Percentiles rank a stretch among this genome's conserved stretches.
phyloP scores from a whole-genome alignment of 2,888 invertebrate genomes.

The Pheosia tremula region DNA sequence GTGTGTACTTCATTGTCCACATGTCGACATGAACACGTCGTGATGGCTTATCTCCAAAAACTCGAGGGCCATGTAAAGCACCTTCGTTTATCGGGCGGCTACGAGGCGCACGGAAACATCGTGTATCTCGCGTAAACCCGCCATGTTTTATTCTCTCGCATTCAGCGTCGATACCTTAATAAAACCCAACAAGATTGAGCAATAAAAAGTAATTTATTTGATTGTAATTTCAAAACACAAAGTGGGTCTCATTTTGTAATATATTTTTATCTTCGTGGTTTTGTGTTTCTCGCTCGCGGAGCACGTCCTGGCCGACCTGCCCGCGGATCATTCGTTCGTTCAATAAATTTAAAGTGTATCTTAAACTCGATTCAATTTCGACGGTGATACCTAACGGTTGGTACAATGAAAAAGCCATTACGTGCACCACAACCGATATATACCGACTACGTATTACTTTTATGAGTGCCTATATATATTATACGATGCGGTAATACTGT shows the following conservation, averaged over 20 bases:
- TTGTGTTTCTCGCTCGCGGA: slow-evolving; percentile 73
- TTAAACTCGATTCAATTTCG: slow-evolving; percentile 68
- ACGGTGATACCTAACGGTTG: slow-evolving; percentile 57
- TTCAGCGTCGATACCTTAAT: slow-evolving; percentile 83
- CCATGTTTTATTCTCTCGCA: slow-evolving; percentile 80
- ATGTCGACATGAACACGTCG: slow-evolving; percentile 65
- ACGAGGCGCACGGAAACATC: slow-evolving; percentile 65
- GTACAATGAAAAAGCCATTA: slow-evolving; percentile 69
- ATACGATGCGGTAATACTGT: slow-evolving; percentile 26
- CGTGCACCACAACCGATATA: slow-evolving; percentile 53
- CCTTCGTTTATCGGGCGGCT: slow-evolving; percentile 63
- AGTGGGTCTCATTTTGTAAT: slow-evolving; percentile 83
- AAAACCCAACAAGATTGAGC: slow-evolving; percentile 84
- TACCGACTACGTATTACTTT: slow-evolving; percentile 33
- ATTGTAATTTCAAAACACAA: slow-evolving; percentile 85
- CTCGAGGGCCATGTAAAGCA: slow-evolving; percentile 72
- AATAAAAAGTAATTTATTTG: slow-evolving; percentile 85
- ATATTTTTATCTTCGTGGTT: slow-evolving; percentile 83
- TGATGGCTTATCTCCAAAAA: slow-evolving; percentile 74
- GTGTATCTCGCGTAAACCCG: slow-evolving; percentile 77
- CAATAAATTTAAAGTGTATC: slow-evolving; percentile 65
- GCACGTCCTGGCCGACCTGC: slow-evolving; percentile 69
- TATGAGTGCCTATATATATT: slow-evolving; percentile 28
- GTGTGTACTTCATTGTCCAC: slow-evolving; percentile 54
- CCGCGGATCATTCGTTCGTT: slow-evolving; percentile 62